phyloP scores from a whole-genome alignment of 1,140 invertebrate species.

The Pygmarrhopalites habei region DNA sequence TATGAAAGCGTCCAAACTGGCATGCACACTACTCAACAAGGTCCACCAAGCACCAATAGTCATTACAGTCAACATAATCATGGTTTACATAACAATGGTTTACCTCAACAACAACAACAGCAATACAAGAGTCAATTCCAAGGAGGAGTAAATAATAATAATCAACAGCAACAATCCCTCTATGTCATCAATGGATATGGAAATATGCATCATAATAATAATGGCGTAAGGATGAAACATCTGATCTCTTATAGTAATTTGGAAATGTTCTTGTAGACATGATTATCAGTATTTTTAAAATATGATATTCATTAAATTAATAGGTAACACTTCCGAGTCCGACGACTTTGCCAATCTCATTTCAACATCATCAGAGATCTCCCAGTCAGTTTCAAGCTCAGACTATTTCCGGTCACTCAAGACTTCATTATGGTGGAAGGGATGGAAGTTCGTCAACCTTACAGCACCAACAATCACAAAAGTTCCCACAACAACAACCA shows the following conservation, averaged over 20 bases:
- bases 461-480: slow-evolving; percentile 41
- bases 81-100: slow-evolving; percentile 28
- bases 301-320: too few species aligned
- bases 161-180: slow-evolving; percentile 40
- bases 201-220: slow-evolving; percentile 6
- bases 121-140: slow-evolving; percentile 21
- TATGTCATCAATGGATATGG: slow-evolving; percentile 28
- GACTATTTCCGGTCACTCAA: slow-evolving; percentile 44
- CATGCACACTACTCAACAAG: slow-evolving; percentile 41
- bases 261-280: too few species aligned
- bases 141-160: slow-evolving; percentile 37
- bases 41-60: slow-evolving; percentile 39
- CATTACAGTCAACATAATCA: slow-evolving; percentile 38
- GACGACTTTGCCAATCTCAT: slow-evolving; percentile 19
- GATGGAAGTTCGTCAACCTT: slow-evolving; percentile 17
- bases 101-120: slow-evolving; percentile 41
- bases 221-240: too few species aligned
- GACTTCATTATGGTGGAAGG: slow-evolving; percentile 26
- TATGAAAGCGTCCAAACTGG: slow-evolving; percentile 66
- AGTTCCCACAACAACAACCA: slow-evolving; percentile 21
- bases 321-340: slow-evolving; percentile 38
- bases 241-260: too few species aligned
- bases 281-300: too few species aligned
- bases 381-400: slow-evolving; percentile 33
- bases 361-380: slow-evolving; percentile 30